Evolutionary conservation across 1,140 invertebrate species (phyloP).

Genomic region (Aricia agestis): DNA sequence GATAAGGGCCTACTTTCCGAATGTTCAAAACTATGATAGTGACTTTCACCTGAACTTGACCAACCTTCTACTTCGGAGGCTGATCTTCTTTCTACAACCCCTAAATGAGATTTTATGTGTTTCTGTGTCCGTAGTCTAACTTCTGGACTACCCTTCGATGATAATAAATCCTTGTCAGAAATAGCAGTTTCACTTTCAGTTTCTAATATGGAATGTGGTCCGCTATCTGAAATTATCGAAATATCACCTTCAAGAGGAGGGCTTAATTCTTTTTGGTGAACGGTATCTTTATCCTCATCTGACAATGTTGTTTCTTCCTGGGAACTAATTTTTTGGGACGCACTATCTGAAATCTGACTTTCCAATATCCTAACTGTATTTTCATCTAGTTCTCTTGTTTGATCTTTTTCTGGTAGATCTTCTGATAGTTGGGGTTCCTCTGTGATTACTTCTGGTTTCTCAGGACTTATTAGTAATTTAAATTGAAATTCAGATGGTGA

Average conservation of each 20-base stretch:
- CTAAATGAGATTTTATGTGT: constrained; percentile 74
- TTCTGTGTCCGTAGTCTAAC: constrained; percentile 72
- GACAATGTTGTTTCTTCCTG: constrained; percentile 61
- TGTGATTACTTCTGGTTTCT: constrained; percentile 70
- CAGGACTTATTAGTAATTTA: constrained; percentile 74
- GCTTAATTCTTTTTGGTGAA: constrained; percentile 62
- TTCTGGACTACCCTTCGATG: constrained; percentile 69
- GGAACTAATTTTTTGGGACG: constrained; percentile 63
- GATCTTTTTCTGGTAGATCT: constrained; percentile 50
- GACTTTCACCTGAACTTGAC: constrained; percentile 93
- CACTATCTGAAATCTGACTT: constrained; percentile 56
- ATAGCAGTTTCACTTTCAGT: constrained; percentile 66
- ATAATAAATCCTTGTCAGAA: constrained; percentile 63
- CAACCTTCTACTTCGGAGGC: constrained; percentile 83
- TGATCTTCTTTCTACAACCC: constrained; percentile 78
- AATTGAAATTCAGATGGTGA: constrained; percentile 85
- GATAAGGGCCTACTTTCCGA: constrained; percentile 90
- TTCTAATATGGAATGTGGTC: constrained; percentile 72
- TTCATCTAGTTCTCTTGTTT: constrained; percentile 39
- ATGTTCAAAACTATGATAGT: constrained; percentile 92
- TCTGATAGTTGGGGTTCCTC: constrained; percentile 64
- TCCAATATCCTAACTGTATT: constrained; percentile 37
- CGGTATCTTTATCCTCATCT: constrained; percentile 69
- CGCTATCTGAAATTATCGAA: constrained; percentile 71
- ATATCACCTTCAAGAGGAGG: constrained; percentile 65